Percentiles rank a stretch among this genome's conserved stretches.
phyloP scores from a whole-genome alignment of 2,113 vertebrate species.

The Etheostoma spectabile region DNA sequence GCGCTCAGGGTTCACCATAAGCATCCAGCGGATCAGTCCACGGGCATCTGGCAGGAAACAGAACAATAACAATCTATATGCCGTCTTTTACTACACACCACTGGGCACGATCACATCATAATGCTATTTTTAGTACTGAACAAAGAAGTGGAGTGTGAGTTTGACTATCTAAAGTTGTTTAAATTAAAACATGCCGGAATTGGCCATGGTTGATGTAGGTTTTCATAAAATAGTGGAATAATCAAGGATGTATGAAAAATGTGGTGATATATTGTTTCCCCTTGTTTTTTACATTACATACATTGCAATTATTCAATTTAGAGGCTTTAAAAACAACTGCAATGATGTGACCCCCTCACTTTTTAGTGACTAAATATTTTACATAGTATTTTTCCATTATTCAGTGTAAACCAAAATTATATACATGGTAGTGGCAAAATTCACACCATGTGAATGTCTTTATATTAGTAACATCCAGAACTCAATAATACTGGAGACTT shows the following conservation, averaged over 20 bases:
- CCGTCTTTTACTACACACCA: not conserved
- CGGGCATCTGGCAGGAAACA: constrained; percentile 88
- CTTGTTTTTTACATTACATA: not conserved
- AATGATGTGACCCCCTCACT: not conserved
- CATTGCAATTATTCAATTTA: not conserved
- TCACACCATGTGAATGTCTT: not conserved
- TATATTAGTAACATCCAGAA: not conserved
- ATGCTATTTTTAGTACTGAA: too few relatives aligned
- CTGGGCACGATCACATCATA: too few relatives aligned
- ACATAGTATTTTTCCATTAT: constrained; percentile 2
- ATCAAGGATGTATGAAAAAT: not conserved
- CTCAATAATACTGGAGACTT: not conserved
- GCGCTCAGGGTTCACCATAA: constrained; percentile 99
- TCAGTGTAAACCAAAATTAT: constrained; percentile 20
- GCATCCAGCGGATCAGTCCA: constrained; percentile 98
- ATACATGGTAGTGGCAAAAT: not conserved
- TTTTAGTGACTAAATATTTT: not conserved
- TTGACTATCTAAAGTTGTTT: not conserved
- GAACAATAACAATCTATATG: not conserved
- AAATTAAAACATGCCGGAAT: not conserved
- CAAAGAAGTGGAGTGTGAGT: not conserved
- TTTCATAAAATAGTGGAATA: constrained; percentile 8
- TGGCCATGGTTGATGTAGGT: not conserved
- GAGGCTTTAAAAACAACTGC: not conserved
- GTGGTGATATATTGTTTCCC: not conserved